phyloP scores from a whole-genome alignment of 2,797 vertebrate genomes.

The Merluccius polli region DNA sequence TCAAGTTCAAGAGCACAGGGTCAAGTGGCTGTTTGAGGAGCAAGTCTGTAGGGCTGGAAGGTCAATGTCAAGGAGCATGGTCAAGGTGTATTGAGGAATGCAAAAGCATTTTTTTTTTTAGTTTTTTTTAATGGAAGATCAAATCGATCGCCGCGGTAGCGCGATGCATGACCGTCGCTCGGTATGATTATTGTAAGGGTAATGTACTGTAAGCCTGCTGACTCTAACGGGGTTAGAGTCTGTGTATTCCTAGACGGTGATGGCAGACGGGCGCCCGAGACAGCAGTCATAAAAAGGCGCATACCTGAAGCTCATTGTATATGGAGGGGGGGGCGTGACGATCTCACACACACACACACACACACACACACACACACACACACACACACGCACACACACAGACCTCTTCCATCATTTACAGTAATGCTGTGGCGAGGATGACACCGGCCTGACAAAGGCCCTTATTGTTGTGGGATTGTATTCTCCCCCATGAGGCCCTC shows the following conservation, averaged over 20 bases:
- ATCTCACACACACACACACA: conserved; percentile 21
- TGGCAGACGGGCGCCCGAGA: conserved; percentile 11
- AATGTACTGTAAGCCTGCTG: not conserved
- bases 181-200: not conserved
- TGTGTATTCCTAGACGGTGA: not conserved
- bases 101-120: not conserved
- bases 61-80: not conserved
- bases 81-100: not conserved
- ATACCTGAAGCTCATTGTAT: conserved; percentile 58
- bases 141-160: not conserved
- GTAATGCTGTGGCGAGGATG: conserved; percentile 46
- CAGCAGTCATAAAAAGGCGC: conserved; percentile 29
- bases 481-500: not conserved
- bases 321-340: conserved; percentile 4
- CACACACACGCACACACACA: not conserved
- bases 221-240: no score
- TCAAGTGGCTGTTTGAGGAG: not conserved
- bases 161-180: no score
- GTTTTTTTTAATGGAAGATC: not conserved
- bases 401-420: conserved; percentile 41
- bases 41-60: not conserved
- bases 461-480: conserved; percentile 62
- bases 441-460: conserved; percentile 57
- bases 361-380: not conserved
- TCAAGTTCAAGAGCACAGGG: not conserved